These are phyloP conservation scores for Lithophane ornitopus DNA, from an alignment of 2,888 invertebrate genomes.

Conservation along the genomic window DNA sequence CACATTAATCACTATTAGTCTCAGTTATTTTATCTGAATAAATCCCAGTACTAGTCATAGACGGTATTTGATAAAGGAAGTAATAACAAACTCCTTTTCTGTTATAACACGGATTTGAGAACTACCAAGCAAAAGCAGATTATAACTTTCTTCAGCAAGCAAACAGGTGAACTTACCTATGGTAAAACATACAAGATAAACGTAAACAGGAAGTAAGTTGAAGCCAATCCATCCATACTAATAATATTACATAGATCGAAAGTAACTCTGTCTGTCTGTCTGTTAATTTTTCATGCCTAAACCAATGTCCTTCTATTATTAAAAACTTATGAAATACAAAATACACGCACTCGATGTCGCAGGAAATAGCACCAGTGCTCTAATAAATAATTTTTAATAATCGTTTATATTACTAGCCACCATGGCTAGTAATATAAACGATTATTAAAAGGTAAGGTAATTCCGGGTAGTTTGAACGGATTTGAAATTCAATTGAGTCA, in stretches of 20 bases:
- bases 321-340: not conserved
- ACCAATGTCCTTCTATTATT: too few relatives aligned
- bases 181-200: not conserved
- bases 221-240: not conserved
- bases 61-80: not conserved
- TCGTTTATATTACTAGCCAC: not conserved
- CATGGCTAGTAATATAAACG: too few relatives aligned
- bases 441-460: too few relatives aligned
- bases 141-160: not conserved
- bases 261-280: not conserved
- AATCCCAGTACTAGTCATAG: not conserved
- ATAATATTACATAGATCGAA: not conserved
- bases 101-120: not conserved
- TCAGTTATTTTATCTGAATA: not conserved
- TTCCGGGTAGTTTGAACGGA: not conserved
- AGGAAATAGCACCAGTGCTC: not conserved
- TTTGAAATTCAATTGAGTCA: not conserved
- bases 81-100: not conserved
- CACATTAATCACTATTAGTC: not conserved
- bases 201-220: not conserved
- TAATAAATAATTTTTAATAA: not conserved
- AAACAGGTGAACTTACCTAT: conserved; percentile 1
- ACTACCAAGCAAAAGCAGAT: conserved; percentile 5
- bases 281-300: not conserved
- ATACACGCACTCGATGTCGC: not conserved